phyloP scores from a whole-genome alignment of 92 coral and sea anemone genomes.

The Paramuricea clavata region DNA sequence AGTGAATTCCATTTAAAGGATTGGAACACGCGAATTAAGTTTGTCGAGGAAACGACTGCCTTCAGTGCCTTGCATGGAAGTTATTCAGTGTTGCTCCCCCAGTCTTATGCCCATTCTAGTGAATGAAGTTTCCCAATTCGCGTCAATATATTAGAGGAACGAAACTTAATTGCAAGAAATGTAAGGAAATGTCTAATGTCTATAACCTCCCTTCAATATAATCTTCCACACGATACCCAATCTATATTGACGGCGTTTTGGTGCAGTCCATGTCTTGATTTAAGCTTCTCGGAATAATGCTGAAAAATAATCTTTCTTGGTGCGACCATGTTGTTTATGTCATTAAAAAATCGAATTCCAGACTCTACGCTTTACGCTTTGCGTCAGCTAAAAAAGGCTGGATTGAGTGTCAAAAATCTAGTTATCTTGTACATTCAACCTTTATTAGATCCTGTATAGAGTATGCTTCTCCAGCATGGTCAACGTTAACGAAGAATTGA shows the following conservation, averaged over 20 bases:
- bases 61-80: too few species aligned
- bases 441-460: background rate
- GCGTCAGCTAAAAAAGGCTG: conserved; percentile 14
- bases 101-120: conserved; percentile 35
- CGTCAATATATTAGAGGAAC: background rate
- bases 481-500: background rate
- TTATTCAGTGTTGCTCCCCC: conserved; percentile 30
- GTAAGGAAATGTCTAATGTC: conserved; percentile 43
- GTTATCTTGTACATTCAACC: background rate
- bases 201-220: background rate
- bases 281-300: conserved; percentile 7
- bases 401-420: background rate
- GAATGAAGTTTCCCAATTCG: conserved; percentile 29
- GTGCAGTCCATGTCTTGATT: background rate
- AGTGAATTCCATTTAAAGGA: background rate
- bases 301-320: conserved; percentile 16
- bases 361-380: conserved; percentile 16
- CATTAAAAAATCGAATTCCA: conserved; percentile 22
- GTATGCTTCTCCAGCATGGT: background rate
- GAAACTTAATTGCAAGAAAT: conserved; percentile 34
- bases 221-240: background rate
- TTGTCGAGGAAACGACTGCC: conserved; percentile 45
- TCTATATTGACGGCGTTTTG: background rate
- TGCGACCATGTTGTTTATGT: conserved; percentile 4
- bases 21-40: conserved; percentile 17